A percentile compares a stretch with the other conserved stretches of the same genome.
Conservation (phyloP, 2,797 vertebrate genomes). For the Miopithecus talapoin region DNA sequence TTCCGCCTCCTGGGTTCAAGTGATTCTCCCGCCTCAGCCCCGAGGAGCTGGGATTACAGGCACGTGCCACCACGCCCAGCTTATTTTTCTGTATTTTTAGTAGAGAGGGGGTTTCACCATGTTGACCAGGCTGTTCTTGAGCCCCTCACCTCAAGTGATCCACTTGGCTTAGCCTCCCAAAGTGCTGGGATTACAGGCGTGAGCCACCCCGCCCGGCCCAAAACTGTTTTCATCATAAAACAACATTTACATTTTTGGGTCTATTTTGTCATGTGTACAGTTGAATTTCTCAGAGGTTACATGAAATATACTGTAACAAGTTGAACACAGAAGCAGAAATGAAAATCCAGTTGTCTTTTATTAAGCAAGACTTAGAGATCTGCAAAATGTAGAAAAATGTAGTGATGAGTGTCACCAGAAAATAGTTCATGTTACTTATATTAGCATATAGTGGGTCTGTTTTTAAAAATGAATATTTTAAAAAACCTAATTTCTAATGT, state of each 20-base stretch:
- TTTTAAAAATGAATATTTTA: neutral
- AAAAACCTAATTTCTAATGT: neutral
- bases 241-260: neutral
- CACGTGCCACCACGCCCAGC: fast-evolving
- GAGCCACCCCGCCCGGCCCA: neutral
- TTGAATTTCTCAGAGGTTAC: neutral
- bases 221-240: neutral
- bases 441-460: neutral
- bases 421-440: neutral
- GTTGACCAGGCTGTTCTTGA: neutral
- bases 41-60: neutral
- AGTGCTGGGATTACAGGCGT: neutral
- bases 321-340: neutral
- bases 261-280: neutral
- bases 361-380: neutral
- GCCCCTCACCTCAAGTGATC: neutral
- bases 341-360: neutral
- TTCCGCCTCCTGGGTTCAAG: neutral
- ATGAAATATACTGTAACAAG: neutral
- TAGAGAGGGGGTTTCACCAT: neutral
- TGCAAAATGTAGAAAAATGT: neutral
- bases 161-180: neutral
- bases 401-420: neutral
- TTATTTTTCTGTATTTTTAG: neutral
- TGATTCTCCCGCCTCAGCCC: neutral